Base-by-base conservation (phyloP, 1,140 invertebrate species). In the Anoplophora glabripennis region DNA sequence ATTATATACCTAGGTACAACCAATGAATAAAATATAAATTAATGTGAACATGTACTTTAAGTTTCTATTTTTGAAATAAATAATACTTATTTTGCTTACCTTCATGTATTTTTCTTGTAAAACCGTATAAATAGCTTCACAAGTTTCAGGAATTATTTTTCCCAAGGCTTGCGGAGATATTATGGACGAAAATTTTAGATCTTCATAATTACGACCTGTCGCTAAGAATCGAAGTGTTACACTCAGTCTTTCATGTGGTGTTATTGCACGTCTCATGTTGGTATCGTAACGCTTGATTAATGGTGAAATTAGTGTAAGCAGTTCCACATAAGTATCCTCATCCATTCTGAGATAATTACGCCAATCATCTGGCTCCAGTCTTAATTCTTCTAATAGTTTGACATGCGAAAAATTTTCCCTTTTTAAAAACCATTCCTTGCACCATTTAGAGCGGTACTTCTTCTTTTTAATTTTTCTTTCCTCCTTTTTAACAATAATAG, bases 351-450 rank as follows among this genome's bases (percentile, higher is more conserved):
- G 17, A 54, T 72, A 71, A 44, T 71, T 70, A 48, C 37, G 38
- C 48, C 45, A 70, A 60, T 70, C 64, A 44, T 58, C 36, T 15
- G 61, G 57, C 38, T 46, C 45, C 10, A 64, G 55, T 59, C 57
- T 61, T 41, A 68, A 61, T 55, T 70, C 60, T 46, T 52, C 60
- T 51, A 68, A 54, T 53, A 68, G 65, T 49, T 68, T 66, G 9
- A 53, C 55, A 57, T 67, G 64, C 12, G 53, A 57, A 57, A 33
- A 61, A 12, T n/a, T 17, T 37, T 21, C 7, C 1, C 15, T 10
- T 53, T 53, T 40, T 11, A 53, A n/a, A 11, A 53, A 42, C 3
- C 15, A 53, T n/a, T 40, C 35, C 41, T 53, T 53, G 10, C n/a
- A 38, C 38, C 38, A 53, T 15, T 11, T 49, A 21, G 8, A 4